Base-by-base conservation (phyloP, 2,113 vertebrate species). In the Passer domesticus region DNA sequence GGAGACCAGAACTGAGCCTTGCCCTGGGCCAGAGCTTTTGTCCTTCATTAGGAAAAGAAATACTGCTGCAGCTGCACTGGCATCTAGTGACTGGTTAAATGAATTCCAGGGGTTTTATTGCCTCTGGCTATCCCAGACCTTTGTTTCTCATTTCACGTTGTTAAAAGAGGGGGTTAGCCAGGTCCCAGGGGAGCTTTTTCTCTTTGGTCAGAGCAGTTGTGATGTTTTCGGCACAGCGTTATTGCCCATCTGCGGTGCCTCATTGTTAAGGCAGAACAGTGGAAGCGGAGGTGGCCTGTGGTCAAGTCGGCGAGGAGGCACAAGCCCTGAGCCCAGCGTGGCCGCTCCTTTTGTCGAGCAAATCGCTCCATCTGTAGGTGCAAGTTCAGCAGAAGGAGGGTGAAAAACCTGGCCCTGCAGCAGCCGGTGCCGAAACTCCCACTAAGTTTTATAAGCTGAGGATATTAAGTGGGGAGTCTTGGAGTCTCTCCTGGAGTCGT, bases 101-200 rank as follows among this genome's bases (percentile, higher is more conserved):
- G 88, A 97, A 97, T 97, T 96, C 95, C 92, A 95, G 90, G 90
- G 91, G 27, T 94, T 95, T 97, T 96, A 96, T 95, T 97, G 96
- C 95, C 87, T 89, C 90, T 96, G 92, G 95, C 86, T 91, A 62
- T 82, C 91, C 84, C 76, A 58, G 92, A 93, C 92, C 96, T 95
- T 96, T 96, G 94, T 96, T 97, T 91, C 90, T 95, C 46, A 46
- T 95, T 96, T 94, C 94, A 86, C 10, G 88, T 94, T 94, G 78
- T 95, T 96, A 95, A 93, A 83, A 89, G 85, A 72, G 74, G 59
- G 63, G 94, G 92, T 93, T 94, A 94, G 63, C 41, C 9, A 14
- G 62, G 53, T 96, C 94, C 76, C 93, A 50, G 69, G 94, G 72
- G 95, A 77, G 73, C 84, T 82, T 96, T 96, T 94, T 92, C 64